phyloP scores from a whole-genome alignment of 2,113 vertebrate genomes.

The Callaeas wilsoni region DNA sequence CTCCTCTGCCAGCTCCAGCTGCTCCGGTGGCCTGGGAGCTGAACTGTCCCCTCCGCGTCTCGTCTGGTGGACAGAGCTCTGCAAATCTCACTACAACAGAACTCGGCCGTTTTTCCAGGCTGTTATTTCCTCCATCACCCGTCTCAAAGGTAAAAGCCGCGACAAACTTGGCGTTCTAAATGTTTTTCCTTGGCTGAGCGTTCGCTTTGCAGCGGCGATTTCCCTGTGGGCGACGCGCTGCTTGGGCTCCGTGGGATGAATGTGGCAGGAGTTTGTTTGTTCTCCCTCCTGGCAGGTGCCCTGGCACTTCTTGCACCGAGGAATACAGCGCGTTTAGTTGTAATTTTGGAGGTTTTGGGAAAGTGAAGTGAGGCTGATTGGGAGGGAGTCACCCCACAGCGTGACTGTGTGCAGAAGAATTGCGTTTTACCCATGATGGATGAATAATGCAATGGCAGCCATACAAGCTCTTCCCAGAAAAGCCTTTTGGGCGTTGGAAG shows the following conservation, averaged over 20 bases:
- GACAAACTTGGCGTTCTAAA: fast-evolving
- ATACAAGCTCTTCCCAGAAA: background rate
- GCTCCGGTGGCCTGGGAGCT: background rate
- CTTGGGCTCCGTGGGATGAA: background rate
- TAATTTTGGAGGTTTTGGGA: background rate
- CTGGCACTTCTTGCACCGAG: background rate
- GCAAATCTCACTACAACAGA: background rate
- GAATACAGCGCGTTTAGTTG: background rate
- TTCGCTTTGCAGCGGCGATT: background rate
- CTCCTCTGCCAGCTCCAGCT: background rate
- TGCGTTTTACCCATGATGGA: fast-evolving
- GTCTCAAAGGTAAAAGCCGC: background rate
- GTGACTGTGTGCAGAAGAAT: background rate
- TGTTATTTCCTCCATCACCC: background rate
- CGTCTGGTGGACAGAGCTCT: background rate
- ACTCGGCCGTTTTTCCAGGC: background rate
- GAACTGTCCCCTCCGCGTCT: fast-evolving
- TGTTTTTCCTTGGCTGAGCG: background rate
- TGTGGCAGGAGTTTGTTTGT: background rate
- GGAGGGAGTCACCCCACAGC: background rate
- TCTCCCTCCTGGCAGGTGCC: background rate
- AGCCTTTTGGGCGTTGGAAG: background rate
- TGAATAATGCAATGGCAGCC: background rate
- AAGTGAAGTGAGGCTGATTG: background rate
- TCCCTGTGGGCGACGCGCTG: background rate